Conservation (phyloP, 2,797 vertebrate genomes). For the Enteromius unitaeniatus region DNA sequence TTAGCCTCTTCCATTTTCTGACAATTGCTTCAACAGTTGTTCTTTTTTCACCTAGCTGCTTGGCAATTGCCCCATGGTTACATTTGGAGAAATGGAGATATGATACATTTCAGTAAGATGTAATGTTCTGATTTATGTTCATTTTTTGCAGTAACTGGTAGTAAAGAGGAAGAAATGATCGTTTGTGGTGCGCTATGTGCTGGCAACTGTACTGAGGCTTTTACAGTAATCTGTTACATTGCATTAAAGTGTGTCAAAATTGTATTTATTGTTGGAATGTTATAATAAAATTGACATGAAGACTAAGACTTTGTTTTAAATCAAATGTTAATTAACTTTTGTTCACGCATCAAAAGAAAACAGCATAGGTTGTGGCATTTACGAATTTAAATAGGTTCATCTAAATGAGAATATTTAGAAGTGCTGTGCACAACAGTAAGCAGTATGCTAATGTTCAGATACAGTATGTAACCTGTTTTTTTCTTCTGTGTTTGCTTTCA, state of each 20-base stretch:
- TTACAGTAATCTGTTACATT: not conserved
- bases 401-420: not conserved
- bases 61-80: not conserved
- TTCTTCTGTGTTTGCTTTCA: constrained; percentile 1
- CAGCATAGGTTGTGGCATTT: not conserved
- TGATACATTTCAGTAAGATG: not conserved
- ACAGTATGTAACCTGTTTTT: not conserved
- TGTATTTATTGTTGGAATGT: not conserved
- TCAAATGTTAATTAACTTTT: not conserved
- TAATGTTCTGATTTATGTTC: not conserved
- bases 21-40: too few species aligned
- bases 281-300: not conserved
- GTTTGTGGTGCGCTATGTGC: not conserved
- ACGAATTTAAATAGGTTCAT: not conserved
- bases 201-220: not conserved
- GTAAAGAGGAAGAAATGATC: not conserved
- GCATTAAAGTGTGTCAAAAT: not conserved
- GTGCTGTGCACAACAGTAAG: not conserved
- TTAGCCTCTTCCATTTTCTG: too few species aligned
- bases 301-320: not conserved
- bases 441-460: not conserved
- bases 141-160: not conserved
- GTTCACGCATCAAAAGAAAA: not conserved
- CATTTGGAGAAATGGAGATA: not conserved
- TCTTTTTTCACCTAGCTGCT: too few species aligned